Evolutionary conservation across 2,888 invertebrate genomes (phyloP).

Genomic region (Netelia virgata): DNA sequence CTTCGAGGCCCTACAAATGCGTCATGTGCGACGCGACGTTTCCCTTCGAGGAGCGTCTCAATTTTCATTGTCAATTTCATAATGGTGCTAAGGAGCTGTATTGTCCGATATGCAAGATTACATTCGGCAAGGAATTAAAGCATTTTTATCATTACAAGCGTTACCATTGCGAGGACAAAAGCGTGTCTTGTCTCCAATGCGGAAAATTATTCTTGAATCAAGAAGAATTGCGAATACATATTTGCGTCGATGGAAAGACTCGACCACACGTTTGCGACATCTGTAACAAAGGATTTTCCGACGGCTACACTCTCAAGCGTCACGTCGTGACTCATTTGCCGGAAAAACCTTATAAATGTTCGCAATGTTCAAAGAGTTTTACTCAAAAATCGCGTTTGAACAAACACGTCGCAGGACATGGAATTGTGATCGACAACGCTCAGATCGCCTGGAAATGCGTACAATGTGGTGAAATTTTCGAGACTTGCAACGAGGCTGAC

Average conservation of each 20-base stretch:
- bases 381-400: slow-evolving; percentile 79
- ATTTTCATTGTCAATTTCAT: slow-evolving; percentile 78
- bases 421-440: slow-evolving; percentile 74
- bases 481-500: slow-evolving; percentile 72
- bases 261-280: slow-evolving; percentile 78
- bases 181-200: slow-evolving; percentile 78
- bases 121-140: slow-evolving; percentile 77
- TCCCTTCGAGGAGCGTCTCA: slow-evolving; percentile 77
- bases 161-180: slow-evolving; percentile 75
- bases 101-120: slow-evolving; percentile 77
- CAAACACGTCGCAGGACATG: slow-evolving; percentile 76
- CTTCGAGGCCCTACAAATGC: slow-evolving; percentile 76
- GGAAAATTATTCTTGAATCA: slow-evolving; percentile 77
- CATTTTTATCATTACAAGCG: slow-evolving; percentile 78
- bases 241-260: slow-evolving; percentile 77
- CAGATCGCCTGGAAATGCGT: slow-evolving; percentile 78
- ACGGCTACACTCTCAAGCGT: slow-evolving; percentile 78
- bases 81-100: slow-evolving; percentile 73
- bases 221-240: slow-evolving; percentile 72
- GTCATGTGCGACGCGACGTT: slow-evolving; percentile 73
- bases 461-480: slow-evolving; percentile 76
- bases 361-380: slow-evolving; percentile 78
- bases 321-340: slow-evolving; percentile 79
- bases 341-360: slow-evolving; percentile 79
- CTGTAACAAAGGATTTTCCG: slow-evolving; percentile 78